A percentile compares a stretch with the other conserved stretches of the same genome.
Conservation (phyloP, 2,888 invertebrate species). For the Drosophila merina region DNA sequence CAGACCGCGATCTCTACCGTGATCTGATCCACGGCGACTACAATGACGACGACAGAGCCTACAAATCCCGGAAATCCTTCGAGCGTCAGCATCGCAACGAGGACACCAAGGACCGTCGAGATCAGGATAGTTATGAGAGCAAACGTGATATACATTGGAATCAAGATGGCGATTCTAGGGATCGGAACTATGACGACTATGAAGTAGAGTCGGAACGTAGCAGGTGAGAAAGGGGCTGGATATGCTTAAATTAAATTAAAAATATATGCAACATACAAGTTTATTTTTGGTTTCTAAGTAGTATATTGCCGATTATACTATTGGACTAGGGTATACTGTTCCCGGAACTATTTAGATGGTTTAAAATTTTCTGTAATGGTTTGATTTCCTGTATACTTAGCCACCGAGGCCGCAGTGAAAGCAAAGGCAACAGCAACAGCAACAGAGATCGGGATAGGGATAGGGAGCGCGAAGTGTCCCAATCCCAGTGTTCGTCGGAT, state of each 20-base stretch:
- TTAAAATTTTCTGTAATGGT: not conserved
- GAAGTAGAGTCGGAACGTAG: conserved; percentile 57
- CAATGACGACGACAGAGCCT: conserved; percentile 72
- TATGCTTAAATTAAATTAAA: not conserved
- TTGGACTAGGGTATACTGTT: too few species aligned
- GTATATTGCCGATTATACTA: too few species aligned
- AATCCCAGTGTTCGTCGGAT: conserved; percentile 25
- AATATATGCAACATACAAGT: not conserved
- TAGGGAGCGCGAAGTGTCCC: not conserved
- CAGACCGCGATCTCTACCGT: conserved; percentile 81
- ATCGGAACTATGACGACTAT: conserved; percentile 53
- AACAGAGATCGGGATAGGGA: conserved; percentile 7
- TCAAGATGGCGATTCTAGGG: conserved; percentile 45
- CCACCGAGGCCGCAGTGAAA: conserved; percentile 44
- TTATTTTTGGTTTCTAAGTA: not conserved
- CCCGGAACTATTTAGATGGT: too few species aligned
- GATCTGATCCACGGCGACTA: conserved; percentile 83
- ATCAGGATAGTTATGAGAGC: conserved; percentile 15
- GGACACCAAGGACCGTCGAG: conserved; percentile 59
- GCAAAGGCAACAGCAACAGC: conserved; percentile 26
- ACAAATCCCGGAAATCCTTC: conserved; percentile 50
- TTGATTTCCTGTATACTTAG: conserved; percentile 5
- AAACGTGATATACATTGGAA: not conserved
- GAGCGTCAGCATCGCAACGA: conserved; percentile 45
- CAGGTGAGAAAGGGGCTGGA: conserved; percentile 37